Conservation (phyloP, 92 coral and sea anemone species). For the Porites lobata region DNA sequence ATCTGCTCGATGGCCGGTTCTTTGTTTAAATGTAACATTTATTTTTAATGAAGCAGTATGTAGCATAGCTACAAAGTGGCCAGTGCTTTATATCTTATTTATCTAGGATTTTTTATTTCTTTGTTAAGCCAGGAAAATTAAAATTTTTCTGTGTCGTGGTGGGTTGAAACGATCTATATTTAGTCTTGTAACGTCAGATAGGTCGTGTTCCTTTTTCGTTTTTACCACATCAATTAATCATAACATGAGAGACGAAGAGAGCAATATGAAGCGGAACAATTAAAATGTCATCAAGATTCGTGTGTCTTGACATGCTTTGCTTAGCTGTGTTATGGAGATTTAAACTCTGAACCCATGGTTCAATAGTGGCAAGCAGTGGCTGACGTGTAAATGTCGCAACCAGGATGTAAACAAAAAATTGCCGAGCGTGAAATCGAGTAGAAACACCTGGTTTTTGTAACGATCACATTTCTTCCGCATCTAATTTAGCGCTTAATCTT, state of each 20-base stretch:
- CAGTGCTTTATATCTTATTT: not conserved
- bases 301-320: not conserved
- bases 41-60: slow-evolving; percentile 35
- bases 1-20: not conserved
- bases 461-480: not conserved
- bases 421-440: not conserved
- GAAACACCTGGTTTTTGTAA: not conserved
- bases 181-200: slow-evolving; percentile 27
- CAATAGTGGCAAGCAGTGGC: not conserved
- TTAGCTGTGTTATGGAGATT: not conserved
- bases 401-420: not conserved
- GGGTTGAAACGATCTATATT: not conserved
- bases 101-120: not conserved
- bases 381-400: not conserved
- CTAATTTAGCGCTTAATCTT: not conserved
- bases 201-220: slow-evolving; percentile 15
- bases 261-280: slow-evolving; percentile 12
- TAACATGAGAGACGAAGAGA: not conserved
- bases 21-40: slow-evolving; percentile 32
- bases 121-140: not conserved
- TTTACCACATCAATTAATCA: slow-evolving; percentile 8
- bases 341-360: not conserved
- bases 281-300: not conserved
- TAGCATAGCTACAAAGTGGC: not conserved
- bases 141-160: not conserved